Evolutionary conservation across 2,797 vertebrate genomes (phyloP).

Genomic region (Dryobates pubescens): DNA sequence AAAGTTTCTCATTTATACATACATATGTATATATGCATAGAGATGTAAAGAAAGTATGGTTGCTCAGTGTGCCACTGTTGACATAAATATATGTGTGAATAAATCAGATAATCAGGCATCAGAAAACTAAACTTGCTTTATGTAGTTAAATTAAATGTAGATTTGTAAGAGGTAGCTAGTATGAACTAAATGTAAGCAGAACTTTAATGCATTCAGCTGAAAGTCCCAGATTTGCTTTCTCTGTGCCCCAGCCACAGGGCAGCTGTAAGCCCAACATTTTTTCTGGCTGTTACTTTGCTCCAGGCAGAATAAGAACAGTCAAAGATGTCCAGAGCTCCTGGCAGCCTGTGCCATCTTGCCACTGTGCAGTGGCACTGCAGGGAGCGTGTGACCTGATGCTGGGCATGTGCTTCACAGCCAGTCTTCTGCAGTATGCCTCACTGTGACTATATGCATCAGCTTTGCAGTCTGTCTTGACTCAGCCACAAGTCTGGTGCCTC

Average conservation of each 20-base stretch:
- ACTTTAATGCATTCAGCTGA: neutral
- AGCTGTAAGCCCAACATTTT: neutral
- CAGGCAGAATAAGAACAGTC: neutral
- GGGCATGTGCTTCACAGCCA: neutral
- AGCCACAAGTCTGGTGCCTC: neutral
- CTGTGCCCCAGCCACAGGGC: neutral
- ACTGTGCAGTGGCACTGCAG: too few relatives aligned
- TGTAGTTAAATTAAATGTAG: neutral
- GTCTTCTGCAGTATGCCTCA: neutral
- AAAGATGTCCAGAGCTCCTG: neutral
- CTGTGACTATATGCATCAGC: neutral
- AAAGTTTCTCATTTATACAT: neutral
- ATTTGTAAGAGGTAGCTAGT: neutral
- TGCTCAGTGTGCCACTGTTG: neutral
- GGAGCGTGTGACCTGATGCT: rapidly evolving
- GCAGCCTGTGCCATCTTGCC: neutral
- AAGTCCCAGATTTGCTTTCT: neutral
- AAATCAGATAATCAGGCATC: neutral
- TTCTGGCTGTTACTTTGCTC: neutral
- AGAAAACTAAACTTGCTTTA: neutral
- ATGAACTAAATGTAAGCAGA: neutral
- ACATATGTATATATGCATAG: neutral
- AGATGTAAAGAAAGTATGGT: neutral
- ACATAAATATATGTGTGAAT: neutral
- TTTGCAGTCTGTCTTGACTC: neutral